Evolutionary conservation across 2,797 vertebrate species (phyloP).

Genomic region (Macropodus opercularis): DNA sequence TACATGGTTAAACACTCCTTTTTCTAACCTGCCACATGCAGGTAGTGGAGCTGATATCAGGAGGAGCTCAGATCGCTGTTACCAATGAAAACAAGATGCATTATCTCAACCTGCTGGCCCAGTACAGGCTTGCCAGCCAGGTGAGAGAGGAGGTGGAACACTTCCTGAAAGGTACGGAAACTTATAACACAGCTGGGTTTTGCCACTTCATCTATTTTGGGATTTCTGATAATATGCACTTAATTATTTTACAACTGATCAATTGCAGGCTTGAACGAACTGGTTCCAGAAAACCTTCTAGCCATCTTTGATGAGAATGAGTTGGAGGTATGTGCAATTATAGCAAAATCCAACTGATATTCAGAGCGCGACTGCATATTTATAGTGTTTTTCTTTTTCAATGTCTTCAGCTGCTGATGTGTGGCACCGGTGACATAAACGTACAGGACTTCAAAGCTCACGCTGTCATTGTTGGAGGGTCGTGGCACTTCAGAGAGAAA

Average conservation of each 20-base stretch:
- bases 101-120: slow-evolving; percentile 95
- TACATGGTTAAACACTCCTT: no score
- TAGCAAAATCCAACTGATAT: slow-evolving; percentile 18
- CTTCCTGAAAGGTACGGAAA: slow-evolving; percentile 93
- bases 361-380: slow-evolving; percentile 45
- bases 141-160: slow-evolving; percentile 98
- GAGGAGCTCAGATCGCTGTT: slow-evolving; percentile 92
- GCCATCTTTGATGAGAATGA: slow-evolving; percentile 99
- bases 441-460: slow-evolving; percentile 98
- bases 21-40: slow-evolving; percentile 57
- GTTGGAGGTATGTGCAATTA: slow-evolving; percentile 87
- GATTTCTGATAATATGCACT: slow-evolving; percentile 15
- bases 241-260: slow-evolving; percentile 57
- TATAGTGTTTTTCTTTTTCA: not conserved
- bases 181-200: slow-evolving; percentile 28
- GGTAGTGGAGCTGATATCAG: slow-evolving; percentile 94
- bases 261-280: slow-evolving; percentile 92
- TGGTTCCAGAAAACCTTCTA: slow-evolving; percentile 97
- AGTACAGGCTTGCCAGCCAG: slow-evolving; percentile 94
- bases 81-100: slow-evolving; percentile 98
- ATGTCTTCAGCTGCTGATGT: slow-evolving; percentile 92
- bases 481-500: slow-evolving; percentile 98
- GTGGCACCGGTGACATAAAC: slow-evolving; percentile 96
- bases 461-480: slow-evolving; percentile 95
- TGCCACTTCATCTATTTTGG: slow-evolving; percentile 22